Evolutionary conservation across 1,140 invertebrate genomes (phyloP).

Genomic region (Drosophila tsacasi): DNA sequence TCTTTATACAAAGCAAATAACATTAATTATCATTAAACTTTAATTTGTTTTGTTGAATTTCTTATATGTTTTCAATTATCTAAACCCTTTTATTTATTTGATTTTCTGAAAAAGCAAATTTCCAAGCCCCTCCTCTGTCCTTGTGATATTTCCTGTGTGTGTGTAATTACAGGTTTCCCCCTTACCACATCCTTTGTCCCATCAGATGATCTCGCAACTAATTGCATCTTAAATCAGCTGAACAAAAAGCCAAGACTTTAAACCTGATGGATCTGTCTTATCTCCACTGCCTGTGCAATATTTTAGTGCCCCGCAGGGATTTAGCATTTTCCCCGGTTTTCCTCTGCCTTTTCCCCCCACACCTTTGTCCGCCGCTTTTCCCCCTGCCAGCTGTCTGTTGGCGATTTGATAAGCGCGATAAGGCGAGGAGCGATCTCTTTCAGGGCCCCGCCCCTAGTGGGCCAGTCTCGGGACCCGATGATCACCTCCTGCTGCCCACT

Average conservation of each 20-base stretch:
- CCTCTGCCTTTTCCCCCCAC: not conserved
- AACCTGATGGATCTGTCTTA: slow-evolving; percentile 43
- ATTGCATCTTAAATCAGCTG: slow-evolving; percentile 40
- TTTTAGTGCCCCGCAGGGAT: slow-evolving; percentile 40
- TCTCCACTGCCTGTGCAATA: slow-evolving; percentile 23
- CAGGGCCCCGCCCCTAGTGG: slow-evolving; percentile 21
- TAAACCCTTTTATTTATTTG: not conserved
- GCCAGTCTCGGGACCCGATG: slow-evolving; percentile 8
- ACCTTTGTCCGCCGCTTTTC: not conserved
- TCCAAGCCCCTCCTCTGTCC: not conserved
- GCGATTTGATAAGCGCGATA: slow-evolving; percentile 80
- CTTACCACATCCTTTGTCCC: not conserved
- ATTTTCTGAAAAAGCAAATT: not conserved
- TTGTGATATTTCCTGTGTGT: slow-evolving; percentile 2
- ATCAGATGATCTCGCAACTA: slow-evolving; percentile 26
- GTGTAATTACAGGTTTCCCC: not conserved
- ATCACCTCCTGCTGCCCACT: slow-evolving; percentile 13
- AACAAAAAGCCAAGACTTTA: slow-evolving; percentile 14
- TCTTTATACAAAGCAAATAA: not conserved
- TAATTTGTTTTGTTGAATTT: not conserved
- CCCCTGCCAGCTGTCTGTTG: slow-evolving; percentile 63
- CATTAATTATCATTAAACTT: not conserved
- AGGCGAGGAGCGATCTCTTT: slow-evolving; percentile 56
- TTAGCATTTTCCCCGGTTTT: slow-evolving; percentile 34
- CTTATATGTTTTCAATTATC: not conserved